phyloP scores from a whole-genome alignment of 2,888 invertebrate genomes.

The Beris chalybata region DNA sequence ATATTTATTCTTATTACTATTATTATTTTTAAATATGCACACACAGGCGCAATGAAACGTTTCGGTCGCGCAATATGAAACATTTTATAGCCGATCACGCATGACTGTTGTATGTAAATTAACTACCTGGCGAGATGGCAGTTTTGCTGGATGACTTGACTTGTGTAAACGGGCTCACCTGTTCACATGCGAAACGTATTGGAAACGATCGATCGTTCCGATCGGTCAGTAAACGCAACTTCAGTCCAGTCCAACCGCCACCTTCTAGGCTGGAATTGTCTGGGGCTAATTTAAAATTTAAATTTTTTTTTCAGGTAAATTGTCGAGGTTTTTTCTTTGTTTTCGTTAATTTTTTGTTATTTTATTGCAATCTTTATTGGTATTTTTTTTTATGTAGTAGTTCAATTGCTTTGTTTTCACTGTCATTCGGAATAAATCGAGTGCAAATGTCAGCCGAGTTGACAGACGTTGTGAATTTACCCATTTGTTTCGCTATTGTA shows the following conservation, averaged over 20 bases:
- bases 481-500: constrained; percentile 14
- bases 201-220: not conserved
- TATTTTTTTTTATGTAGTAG: not conserved
- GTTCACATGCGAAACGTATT: not conserved
- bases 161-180: constrained; percentile 11
- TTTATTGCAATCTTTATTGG: constrained; percentile 1
- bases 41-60: no score
- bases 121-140: constrained; percentile 17
- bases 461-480: constrained; percentile 25
- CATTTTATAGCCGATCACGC: constrained; percentile 14
- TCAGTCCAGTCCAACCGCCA: not conserved
- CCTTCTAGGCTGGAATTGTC: constrained; percentile 1
- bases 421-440: constrained; percentile 16
- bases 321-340: constrained; percentile 13
- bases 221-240: not conserved
- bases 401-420: not conserved
- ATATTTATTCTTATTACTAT: no score
- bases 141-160: not conserved
- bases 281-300: constrained; percentile 23
- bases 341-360: constrained; percentile 10
- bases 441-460: constrained; percentile 19
- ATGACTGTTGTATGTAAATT: constrained; percentile 17
- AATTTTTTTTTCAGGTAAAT: constrained; percentile 27
- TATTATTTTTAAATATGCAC: no score
- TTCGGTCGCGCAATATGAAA: no score